Evolutionary conservation across 2,888 invertebrate genomes (phyloP).

Genomic region (Napeogenes sylphis): DNA sequence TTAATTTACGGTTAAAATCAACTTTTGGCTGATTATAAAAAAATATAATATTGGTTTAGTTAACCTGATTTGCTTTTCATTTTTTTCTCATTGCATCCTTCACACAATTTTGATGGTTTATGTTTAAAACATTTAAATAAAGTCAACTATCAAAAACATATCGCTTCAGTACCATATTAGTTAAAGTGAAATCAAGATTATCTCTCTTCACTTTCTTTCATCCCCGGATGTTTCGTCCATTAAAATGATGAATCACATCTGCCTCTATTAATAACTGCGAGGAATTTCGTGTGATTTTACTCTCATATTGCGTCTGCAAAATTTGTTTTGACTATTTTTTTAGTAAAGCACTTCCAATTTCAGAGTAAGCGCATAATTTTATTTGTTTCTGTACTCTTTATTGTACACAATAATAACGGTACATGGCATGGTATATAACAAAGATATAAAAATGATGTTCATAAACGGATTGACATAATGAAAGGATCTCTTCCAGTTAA

Average conservation of each 20-base stretch:
- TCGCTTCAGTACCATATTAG: conserved; percentile 14
- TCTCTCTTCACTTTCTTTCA: conserved; percentile 24
- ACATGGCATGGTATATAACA: too few species aligned
- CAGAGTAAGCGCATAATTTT: too few species aligned
- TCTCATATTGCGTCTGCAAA: conserved; percentile 1
- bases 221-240: conserved; percentile 33
- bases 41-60: too few species aligned
- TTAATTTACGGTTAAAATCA: neutral
- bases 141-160: neutral
- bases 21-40: neutral
- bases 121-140: neutral
- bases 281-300: conserved; percentile 4
- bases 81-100: too few species aligned
- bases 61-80: too few species aligned
- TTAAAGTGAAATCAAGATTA: conserved; percentile 21
- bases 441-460: too few species aligned
- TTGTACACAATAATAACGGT: too few species aligned
- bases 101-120: too few species aligned
- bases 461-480: too few species aligned
- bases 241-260: conserved; percentile 36
- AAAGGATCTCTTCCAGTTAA: too few species aligned
- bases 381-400: too few species aligned
- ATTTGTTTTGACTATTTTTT: conserved; percentile 1
- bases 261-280: conserved; percentile 32
- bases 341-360: too few species aligned